A percentile compares a stretch with the other conserved stretches of the same genome.
Evolutionary conservation across 2,797 vertebrate genomes (phyloP).

Genomic region (Botia almorhae): DNA sequence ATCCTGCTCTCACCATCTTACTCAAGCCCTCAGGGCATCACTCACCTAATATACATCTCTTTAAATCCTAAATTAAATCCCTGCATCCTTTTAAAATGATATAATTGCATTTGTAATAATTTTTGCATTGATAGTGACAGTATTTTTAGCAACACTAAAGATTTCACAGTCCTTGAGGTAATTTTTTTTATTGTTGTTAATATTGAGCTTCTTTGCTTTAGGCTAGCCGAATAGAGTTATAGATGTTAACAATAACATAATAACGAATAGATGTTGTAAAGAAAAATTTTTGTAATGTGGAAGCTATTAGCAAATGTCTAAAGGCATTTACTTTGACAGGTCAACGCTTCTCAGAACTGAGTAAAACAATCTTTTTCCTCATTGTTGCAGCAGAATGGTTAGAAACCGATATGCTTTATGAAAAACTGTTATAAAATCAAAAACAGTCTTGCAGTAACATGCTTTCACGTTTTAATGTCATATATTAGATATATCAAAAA

Average conservation of each 20-base stretch:
- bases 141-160: slow-evolving; percentile 17
- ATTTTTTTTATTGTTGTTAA: slow-evolving; percentile 37
- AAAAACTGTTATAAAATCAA: background rate
- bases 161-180: slow-evolving; percentile 9
- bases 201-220: slow-evolving; percentile 24
- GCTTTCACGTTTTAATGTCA: no score
- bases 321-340: slow-evolving; percentile 47
- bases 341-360: slow-evolving; percentile 33
- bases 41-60: slow-evolving; percentile 40
- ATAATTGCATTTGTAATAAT: slow-evolving; percentile 34
- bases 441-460: no score
- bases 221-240: slow-evolving; percentile 6
- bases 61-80: slow-evolving; percentile 38
- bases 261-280: background rate
- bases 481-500: no score
- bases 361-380: background rate
- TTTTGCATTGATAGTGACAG: slow-evolving; percentile 25
- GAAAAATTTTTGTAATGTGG: slow-evolving; percentile 44
- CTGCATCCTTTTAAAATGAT: slow-evolving; percentile 14
- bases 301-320: slow-evolving; percentile 49
- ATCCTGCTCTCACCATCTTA: slow-evolving; percentile 26
- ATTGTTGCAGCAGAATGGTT: slow-evolving; percentile 29
- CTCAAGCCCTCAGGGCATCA: slow-evolving; percentile 52
- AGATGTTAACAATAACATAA: no score
- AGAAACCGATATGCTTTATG: slow-evolving; percentile 18